Evolutionary conservation across 2,888 invertebrate species (phyloP).

Genomic region (Eupeodes latifasciatus): DNA sequence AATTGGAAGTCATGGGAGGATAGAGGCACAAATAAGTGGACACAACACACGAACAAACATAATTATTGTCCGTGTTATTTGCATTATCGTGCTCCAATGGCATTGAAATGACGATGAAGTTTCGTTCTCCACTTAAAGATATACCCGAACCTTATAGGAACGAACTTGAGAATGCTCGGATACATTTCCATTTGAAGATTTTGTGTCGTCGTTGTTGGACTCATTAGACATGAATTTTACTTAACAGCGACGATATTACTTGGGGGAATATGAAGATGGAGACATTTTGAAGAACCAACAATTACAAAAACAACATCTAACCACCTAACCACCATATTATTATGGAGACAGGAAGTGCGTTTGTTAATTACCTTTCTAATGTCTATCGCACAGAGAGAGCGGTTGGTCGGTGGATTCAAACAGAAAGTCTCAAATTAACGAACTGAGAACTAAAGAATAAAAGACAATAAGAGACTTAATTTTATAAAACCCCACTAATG

Average conservation of each 20-base stretch:
- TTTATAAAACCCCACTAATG: conserved; percentile 13
- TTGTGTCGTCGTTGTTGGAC: conserved; percentile 26
- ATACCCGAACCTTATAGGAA: conserved; percentile 32
- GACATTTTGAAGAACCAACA: conserved; percentile 52
- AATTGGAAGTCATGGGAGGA: conserved; percentile 17
- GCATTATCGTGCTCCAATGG: conserved; percentile 61
- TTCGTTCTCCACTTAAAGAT: conserved; percentile 24
- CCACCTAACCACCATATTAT: conserved; percentile 50
- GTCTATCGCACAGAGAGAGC: conserved; percentile 44
- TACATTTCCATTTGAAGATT: conserved; percentile 70
- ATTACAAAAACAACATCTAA: conserved; percentile 3
- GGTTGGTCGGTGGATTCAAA: conserved; percentile 22
- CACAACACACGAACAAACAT: conserved; percentile 60
- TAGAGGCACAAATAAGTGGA: conserved; percentile 37
- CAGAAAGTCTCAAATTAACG: conserved; percentile 54
- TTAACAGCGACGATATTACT: conserved; percentile 41
- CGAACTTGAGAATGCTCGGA: conserved; percentile 54
- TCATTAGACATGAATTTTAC: conserved; percentile 71
- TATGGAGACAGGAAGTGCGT: conserved; percentile 65
- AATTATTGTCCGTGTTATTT: conserved; percentile 54
- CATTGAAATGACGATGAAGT: conserved; percentile 27
- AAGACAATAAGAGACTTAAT: conserved; percentile 9
- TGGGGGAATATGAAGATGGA: conserved; percentile 59
- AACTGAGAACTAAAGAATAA: conserved; percentile 36
- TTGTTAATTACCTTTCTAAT: conserved; percentile 66